These are phyloP conservation scores for Chymomyza amoena DNA, from an alignment of 2,888 invertebrate genomes.

Conservation along the genomic window DNA sequence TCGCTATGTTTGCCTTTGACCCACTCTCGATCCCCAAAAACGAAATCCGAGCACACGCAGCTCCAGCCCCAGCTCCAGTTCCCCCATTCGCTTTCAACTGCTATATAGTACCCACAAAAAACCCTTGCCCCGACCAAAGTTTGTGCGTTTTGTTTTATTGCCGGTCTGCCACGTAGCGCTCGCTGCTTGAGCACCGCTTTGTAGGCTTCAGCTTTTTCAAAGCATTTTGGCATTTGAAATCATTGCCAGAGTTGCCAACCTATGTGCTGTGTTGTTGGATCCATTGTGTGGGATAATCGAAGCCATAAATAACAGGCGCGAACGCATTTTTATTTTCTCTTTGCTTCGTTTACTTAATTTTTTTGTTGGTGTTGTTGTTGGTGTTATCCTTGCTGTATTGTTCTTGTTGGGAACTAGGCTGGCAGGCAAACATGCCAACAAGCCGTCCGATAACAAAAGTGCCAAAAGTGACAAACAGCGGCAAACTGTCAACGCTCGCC, in stretches of 20 bases:
- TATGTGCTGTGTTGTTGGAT: constrained; percentile 31
- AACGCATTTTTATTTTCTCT: constrained; percentile 37
- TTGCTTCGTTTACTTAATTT: constrained; percentile 11
- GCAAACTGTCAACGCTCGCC: constrained; percentile 52
- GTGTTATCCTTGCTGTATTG: no score
- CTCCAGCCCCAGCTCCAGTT: neutral
- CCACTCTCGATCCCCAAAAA: constrained; percentile 5
- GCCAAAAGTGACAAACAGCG: constrained; percentile 68
- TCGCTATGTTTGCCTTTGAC: constrained; percentile 47
- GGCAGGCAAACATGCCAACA: constrained; percentile 27
- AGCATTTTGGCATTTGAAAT: constrained; percentile 51
- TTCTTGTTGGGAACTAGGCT: neutral
- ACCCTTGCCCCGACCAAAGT: constrained; percentile 19
- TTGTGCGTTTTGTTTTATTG: constrained; percentile 68
- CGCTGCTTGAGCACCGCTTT: constrained; percentile 37
- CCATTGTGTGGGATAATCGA: constrained; percentile 69
- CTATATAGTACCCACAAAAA: no score
- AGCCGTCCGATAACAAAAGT: constrained; percentile 56
- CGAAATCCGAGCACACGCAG: neutral
- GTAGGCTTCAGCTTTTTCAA: constrained; percentile 43
- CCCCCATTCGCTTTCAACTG: neutral
- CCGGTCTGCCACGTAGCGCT: constrained; percentile 49
- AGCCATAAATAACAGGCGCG: constrained; percentile 72
- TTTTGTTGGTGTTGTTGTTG: neutral
- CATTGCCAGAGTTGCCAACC: constrained; percentile 12